Percentiles rank a stretch among this genome's conserved stretches.
Evolutionary conservation across 2,888 invertebrate species (phyloP).

Genomic region (Sycophila texana): DNA sequence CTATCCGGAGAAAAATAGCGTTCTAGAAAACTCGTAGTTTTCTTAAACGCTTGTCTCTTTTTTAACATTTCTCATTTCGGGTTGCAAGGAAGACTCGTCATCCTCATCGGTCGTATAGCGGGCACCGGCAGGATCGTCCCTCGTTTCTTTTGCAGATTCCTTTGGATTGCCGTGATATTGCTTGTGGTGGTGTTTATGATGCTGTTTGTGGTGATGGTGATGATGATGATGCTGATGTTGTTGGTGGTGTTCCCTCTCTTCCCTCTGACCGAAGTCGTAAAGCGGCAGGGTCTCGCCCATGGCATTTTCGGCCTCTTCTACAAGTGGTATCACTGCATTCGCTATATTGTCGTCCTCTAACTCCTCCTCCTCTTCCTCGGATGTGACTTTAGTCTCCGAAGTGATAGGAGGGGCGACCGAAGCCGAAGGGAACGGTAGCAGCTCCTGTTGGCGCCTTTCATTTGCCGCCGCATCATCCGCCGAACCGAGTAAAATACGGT

Average conservation of each 20-base stretch:
- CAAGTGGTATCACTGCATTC: slow-evolving; percentile 40
- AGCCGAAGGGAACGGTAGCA: slow-evolving; percentile 25
- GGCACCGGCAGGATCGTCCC: slow-evolving; percentile 37
- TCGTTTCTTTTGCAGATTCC: slow-evolving; percentile 25
- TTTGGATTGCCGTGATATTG: slow-evolving; percentile 29
- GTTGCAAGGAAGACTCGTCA: slow-evolving; percentile 34
- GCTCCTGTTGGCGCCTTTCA: slow-evolving; percentile 1
- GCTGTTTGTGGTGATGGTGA: not conserved
- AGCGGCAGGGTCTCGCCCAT: slow-evolving; percentile 39
- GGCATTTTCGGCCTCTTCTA: slow-evolving; percentile 12
- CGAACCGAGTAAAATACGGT: slow-evolving; percentile 4
- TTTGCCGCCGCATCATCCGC: not conserved
- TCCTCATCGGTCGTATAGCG: slow-evolving; percentile 54
- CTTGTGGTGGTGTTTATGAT: slow-evolving; percentile 25
- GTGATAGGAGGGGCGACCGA: not conserved
- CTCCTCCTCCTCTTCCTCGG: slow-evolving; percentile 41
- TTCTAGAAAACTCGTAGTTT: not conserved
- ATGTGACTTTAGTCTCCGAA: slow-evolving; percentile 35
- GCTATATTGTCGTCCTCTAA: slow-evolving; percentile 34
- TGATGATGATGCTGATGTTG: slow-evolving; percentile 25
- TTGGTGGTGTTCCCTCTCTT: slow-evolving; percentile 31
- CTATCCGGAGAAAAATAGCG: not conserved
- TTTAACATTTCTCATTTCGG: slow-evolving; percentile 63
- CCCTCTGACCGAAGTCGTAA: slow-evolving; percentile 44
- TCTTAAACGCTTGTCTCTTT: slow-evolving; percentile 73